Conservation (phyloP, 1,140 invertebrate species). For the Brachionus plicatilis region DNA sequence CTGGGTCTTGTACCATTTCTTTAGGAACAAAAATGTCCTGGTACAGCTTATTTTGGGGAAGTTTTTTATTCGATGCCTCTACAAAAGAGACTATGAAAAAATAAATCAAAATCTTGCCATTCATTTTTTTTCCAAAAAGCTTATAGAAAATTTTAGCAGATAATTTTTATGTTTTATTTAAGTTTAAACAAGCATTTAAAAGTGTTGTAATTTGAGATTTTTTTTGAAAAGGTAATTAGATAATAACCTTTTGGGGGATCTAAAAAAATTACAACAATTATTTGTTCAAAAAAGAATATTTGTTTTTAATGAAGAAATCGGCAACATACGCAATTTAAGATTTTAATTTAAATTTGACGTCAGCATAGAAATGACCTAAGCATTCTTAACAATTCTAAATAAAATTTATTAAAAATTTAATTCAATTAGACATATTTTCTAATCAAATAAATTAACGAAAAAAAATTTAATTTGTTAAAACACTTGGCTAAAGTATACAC, state of each 20-base stretch:
- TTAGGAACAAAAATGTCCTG: background rate
- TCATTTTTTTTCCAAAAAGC: background rate
- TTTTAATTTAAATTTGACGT: background rate
- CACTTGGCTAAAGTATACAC: background rate
- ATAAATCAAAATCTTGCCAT: background rate
- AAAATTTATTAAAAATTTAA: slow-evolving; percentile 1
- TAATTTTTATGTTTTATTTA: background rate
- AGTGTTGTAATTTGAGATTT: background rate
- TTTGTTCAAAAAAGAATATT: background rate
- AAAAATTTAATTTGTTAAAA: background rate
- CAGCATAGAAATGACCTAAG: background rate
- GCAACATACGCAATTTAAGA: background rate
- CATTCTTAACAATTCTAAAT: background rate
- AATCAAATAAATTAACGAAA: background rate
- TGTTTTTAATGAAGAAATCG: background rate
- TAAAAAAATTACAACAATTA: background rate
- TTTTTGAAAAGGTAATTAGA: background rate
- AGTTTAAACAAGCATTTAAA: background rate
- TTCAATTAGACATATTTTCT: background rate
- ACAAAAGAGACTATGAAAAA: background rate
- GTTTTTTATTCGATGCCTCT: background rate
- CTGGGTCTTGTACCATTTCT: background rate
- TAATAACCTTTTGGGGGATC: background rate
- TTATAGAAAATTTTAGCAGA: background rate
- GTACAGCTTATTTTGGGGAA: background rate